These are phyloP conservation scores for Hydra vulgaris DNA, from an alignment of 30 jellyfish, hydroid and myxozoan species.

Conservation along the genomic window DNA sequence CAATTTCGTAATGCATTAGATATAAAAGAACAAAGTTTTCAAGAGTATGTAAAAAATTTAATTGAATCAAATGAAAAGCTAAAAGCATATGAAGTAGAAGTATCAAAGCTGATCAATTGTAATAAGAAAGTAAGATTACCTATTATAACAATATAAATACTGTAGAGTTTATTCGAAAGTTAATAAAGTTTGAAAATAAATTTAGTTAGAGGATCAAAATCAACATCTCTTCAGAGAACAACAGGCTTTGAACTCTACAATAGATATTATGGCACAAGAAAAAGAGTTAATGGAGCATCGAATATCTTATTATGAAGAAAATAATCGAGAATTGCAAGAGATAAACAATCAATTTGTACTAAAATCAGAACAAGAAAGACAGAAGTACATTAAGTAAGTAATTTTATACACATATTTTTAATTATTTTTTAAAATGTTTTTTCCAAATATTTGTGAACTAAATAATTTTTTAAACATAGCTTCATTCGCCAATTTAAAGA, in stretches of 20 bases:
- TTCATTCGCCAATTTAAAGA: conserved; percentile 25
- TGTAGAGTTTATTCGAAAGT: neutral
- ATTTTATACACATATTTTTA: neutral
- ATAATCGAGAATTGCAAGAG: conserved; percentile 17
- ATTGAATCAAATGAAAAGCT: neutral
- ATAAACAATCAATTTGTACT: neutral
- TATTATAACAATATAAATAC: neutral
- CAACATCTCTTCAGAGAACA: conserved; percentile 1
- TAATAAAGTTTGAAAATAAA: neutral
- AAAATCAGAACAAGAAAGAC: conserved; percentile 15
- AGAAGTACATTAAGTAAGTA: conserved; percentile 9
- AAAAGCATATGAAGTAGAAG: neutral
- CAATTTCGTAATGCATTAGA: conserved; percentile 7
- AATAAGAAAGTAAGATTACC: conserved; percentile 7
- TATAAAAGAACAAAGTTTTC: conserved; percentile 13
- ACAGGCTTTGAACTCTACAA: neutral
- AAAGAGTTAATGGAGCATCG: neutral
- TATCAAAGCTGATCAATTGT: neutral
- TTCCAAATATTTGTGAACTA: neutral
- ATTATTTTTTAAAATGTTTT: no score
- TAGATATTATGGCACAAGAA: neutral
- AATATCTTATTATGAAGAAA: neutral
- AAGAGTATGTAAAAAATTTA: neutral
- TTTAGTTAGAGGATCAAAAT: neutral
- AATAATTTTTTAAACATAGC: neutral